phyloP scores from a whole-genome alignment of 2,797 vertebrate species.

The Acanthurus tractus region DNA sequence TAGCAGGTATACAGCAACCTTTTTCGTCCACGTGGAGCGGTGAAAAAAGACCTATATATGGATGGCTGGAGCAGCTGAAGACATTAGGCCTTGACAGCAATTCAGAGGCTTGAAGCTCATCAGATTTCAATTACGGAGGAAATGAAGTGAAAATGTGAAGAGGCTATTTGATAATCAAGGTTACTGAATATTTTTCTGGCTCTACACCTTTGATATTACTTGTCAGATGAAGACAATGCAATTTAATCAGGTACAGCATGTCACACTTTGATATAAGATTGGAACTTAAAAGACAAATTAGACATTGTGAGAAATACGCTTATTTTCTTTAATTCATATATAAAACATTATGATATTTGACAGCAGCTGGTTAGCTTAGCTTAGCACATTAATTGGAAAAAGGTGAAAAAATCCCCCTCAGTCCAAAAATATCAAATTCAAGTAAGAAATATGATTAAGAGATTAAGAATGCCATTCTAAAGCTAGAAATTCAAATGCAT shows the following conservation, averaged over 20 bases:
- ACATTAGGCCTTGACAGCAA: conserved; percentile 35
- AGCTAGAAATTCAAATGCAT: too few relatives aligned
- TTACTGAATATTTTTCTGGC: conserved; percentile 39
- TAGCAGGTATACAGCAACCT: conserved; percentile 36
- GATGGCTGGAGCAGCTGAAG: conserved; percentile 22
- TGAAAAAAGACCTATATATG: conserved; percentile 1
- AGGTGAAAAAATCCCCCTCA: too few relatives aligned
- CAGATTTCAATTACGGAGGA: conserved; percentile 62
- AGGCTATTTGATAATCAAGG: conserved; percentile 42
- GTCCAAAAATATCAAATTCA: too few relatives aligned
- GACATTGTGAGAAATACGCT: background rate
- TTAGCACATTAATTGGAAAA: too few relatives aligned
- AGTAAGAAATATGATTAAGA: too few relatives aligned
- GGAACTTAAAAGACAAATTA: background rate
- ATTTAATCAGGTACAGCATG: background rate
- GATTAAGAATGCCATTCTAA: too few relatives aligned
- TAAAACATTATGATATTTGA: too few relatives aligned
- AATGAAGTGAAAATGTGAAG: conserved; percentile 51
- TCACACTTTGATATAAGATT: conserved; percentile 12
- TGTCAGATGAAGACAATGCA: conserved; percentile 6
- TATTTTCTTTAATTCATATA: too few relatives aligned
- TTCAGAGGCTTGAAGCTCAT: conserved; percentile 51
- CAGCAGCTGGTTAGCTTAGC: too few relatives aligned
- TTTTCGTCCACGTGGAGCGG: conserved; percentile 15
- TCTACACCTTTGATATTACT: conserved; percentile 23